Percentiles rank a stretch among this genome's conserved stretches.
phyloP scores from a whole-genome alignment of 2,113 vertebrate species.

The Aegithalos caudatus region DNA sequence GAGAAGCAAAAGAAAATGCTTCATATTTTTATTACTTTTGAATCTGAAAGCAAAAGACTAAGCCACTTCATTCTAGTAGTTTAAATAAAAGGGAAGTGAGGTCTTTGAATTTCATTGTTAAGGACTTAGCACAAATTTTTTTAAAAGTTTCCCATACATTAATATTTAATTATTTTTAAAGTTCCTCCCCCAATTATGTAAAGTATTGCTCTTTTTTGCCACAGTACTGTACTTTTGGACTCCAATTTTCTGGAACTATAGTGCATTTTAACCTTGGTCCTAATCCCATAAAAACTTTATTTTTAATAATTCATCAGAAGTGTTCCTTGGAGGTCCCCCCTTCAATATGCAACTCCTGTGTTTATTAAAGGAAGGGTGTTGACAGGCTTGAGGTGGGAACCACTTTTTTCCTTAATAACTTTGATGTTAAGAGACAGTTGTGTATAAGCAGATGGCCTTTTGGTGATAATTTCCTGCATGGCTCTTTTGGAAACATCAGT shows the following conservation, averaged over 20 bases:
- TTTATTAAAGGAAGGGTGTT: slow-evolving; percentile 73
- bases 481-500: slow-evolving; percentile 53
- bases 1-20: background rate
- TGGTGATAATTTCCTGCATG: slow-evolving; percentile 65
- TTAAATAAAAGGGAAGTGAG: background rate
- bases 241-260: background rate
- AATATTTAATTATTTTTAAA: background rate
- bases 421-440: slow-evolving; percentile 59
- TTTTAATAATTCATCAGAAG: slow-evolving; percentile 19
- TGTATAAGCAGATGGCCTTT: slow-evolving; percentile 53
- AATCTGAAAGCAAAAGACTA: background rate
- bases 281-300: background rate
- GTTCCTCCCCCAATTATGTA: background rate
- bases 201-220: background rate
- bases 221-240: background rate
- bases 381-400: slow-evolving; percentile 45
- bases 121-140: background rate
- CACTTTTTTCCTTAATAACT: slow-evolving; percentile 58
- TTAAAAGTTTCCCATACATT: background rate
- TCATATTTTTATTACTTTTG: background rate
- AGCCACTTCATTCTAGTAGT: background rate
- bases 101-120: background rate
- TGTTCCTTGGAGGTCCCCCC: slow-evolving; percentile 44
- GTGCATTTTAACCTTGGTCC: background rate
- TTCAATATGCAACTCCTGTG: slow-evolving; percentile 7